Percentiles rank a stretch among this genome's conserved stretches.
These are phyloP conservation scores for Plagodis dolabraria DNA, from an alignment of 2,888 invertebrate genomes.

Conservation along the genomic window DNA sequence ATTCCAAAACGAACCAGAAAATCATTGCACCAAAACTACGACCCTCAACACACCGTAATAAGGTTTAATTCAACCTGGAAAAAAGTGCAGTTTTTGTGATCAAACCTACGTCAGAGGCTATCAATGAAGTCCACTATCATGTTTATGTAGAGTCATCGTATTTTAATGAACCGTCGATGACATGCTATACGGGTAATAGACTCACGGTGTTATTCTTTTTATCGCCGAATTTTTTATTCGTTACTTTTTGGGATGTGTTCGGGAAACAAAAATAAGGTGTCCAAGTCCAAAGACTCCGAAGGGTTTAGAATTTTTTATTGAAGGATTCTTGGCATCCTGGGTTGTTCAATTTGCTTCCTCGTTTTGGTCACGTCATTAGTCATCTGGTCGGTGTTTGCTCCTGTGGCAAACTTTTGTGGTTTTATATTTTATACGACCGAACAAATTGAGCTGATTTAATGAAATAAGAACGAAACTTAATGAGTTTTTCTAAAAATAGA, in stretches of 20 bases:
- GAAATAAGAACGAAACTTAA: neutral
- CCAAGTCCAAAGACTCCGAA: slow-evolving; percentile 48
- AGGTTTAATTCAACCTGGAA: slow-evolving; percentile 48
- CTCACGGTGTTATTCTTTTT: slow-evolving; percentile 81
- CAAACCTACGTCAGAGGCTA: slow-evolving; percentile 79
- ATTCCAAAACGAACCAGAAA: slow-evolving; percentile 68
- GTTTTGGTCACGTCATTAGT: slow-evolving; percentile 54
- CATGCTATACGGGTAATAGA: slow-evolving; percentile 83
- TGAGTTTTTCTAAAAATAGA: neutral
- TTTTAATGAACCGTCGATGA: slow-evolving; percentile 85
- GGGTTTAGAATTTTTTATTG: slow-evolving; percentile 54
- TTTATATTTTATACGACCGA: slow-evolving; percentile 11
- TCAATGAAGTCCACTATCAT: slow-evolving; percentile 83
- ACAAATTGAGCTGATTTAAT: slow-evolving; percentile 9
- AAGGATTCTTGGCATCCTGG: slow-evolving; percentile 64
- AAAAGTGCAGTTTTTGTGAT: slow-evolving; percentile 65
- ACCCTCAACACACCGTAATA: slow-evolving; percentile 51
- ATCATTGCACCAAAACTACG: slow-evolving; percentile 45
- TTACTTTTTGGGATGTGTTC: slow-evolving; percentile 65
- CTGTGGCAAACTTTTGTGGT: slow-evolving; percentile 39
- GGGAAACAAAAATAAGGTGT: slow-evolving; percentile 63
- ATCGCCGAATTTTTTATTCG: slow-evolving; percentile 77
- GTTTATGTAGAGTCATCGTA: slow-evolving; percentile 83
- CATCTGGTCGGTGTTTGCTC: slow-evolving; percentile 41
- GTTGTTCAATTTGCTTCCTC: slow-evolving; percentile 62